Evolutionary conservation across 2,888 invertebrate species (phyloP).

Genomic region (Drosophila subsilvestris): DNA sequence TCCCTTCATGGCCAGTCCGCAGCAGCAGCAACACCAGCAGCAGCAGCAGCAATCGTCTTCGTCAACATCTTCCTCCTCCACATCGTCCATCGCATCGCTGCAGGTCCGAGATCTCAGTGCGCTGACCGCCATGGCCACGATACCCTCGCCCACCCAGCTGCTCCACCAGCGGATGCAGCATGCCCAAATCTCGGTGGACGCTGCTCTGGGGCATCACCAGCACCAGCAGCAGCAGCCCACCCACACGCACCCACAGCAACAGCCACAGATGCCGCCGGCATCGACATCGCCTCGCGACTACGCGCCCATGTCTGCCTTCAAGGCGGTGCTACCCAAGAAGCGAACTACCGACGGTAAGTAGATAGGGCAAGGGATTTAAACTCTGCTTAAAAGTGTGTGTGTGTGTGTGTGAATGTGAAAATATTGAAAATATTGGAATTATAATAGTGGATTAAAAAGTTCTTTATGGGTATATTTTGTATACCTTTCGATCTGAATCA

Average conservation of each 20-base stretch:
- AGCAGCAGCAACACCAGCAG: constrained; percentile 43
- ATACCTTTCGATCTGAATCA: no score
- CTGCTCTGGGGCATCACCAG: constrained; percentile 63
- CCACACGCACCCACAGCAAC: constrained; percentile 55
- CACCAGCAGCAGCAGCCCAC: constrained; percentile 53
- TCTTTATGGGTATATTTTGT: no score
- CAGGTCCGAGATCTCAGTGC: constrained; percentile 82
- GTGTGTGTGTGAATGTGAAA: not conserved
- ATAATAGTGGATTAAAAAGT: no score
- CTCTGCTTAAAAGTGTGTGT: not conserved
- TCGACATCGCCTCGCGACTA: constrained; percentile 71
- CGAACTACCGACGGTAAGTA: constrained; percentile 84
- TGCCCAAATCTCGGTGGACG: constrained; percentile 63
- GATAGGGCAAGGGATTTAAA: not conserved
- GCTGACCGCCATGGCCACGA: constrained; percentile 78
- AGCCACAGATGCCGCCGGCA: constrained; percentile 70
- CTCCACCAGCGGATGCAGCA: constrained; percentile 78
- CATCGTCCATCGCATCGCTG: constrained; percentile 53
- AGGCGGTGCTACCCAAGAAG: constrained; percentile 84
- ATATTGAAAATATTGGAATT: not conserved
- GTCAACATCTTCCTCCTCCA: constrained; percentile 39
- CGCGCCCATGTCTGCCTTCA: constrained; percentile 83
- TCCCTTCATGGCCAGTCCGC: constrained; percentile 73
- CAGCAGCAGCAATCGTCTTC: constrained; percentile 47
- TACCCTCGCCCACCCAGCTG: constrained; percentile 80